Conservation (phyloP, 2,888 invertebrate genomes). For the Meteorus cinctellus region DNA sequence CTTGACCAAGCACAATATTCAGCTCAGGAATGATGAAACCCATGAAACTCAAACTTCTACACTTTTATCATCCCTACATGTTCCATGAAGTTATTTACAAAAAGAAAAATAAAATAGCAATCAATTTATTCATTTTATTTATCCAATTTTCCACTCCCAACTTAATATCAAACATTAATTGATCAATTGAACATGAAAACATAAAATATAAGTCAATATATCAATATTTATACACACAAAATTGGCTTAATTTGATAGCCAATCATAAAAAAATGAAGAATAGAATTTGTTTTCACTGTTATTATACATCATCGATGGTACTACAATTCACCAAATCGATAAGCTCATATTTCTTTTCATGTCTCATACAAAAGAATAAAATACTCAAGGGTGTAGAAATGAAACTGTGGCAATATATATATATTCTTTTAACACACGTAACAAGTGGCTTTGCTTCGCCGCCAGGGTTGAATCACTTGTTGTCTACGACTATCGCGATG, state of each 20-base stretch:
- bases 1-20: conserved; percentile 14
- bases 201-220: background rate
- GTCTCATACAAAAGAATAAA: background rate
- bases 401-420: background rate
- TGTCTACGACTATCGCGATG: conserved; percentile 3
- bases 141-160: background rate
- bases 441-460: conserved; percentile 37
- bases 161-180: background rate
- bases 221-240: background rate
- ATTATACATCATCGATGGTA: too few species aligned
- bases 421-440: conserved; percentile 20
- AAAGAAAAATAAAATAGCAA: background rate
- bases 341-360: background rate
- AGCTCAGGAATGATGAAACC: background rate
- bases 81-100: background rate
- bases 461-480: conserved; percentile 32
- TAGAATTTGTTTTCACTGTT: too few species aligned
- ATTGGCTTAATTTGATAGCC: background rate
- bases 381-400: background rate
- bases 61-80: background rate
- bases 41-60: background rate
- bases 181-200: background rate
- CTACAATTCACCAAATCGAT: background rate
- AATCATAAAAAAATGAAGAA: background rate
- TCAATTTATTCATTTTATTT: background rate